Evolutionary conservation across 2,797 vertebrate genomes (phyloP).

Genomic region (Rachycentron canadum): DNA sequence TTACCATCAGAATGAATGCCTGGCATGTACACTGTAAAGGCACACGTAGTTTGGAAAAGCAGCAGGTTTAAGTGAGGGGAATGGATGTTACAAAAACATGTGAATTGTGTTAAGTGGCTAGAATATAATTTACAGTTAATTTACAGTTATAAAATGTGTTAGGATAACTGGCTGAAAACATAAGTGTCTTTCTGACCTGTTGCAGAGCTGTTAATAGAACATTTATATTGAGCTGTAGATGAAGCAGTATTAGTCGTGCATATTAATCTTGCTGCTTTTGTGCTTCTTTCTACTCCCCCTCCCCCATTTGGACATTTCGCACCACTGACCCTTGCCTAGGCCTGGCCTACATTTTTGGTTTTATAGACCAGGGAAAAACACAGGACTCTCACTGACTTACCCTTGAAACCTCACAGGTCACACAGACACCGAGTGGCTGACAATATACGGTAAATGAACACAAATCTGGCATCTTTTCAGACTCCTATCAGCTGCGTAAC

Average conservation of each 20-base stretch:
- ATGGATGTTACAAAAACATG: neutral
- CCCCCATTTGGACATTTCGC: conserved; percentile 33
- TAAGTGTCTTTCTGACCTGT: conserved; percentile 20
- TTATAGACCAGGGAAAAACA: conserved; percentile 10
- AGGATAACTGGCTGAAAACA: neutral
- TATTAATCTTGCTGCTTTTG: conserved; percentile 29
- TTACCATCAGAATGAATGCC: conserved; percentile 29
- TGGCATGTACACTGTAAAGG: conserved; percentile 5
- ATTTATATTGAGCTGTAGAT: conserved; percentile 24
- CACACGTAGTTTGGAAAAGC: neutral
- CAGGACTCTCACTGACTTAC: neutral
- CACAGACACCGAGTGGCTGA: neutral
- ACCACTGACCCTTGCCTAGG: conserved; percentile 46
- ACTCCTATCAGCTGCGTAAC: conserved; percentile 10
- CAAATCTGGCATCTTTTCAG: conserved; percentile 12
- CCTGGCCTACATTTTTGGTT: conserved; percentile 58
- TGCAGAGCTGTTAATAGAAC: conserved; percentile 7
- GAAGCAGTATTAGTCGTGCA: conserved; percentile 10
- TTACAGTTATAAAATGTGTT: neutral
- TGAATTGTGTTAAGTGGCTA: neutral
- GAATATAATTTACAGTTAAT: neutral
- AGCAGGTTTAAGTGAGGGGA: neutral
- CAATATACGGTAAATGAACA: neutral
- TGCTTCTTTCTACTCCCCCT: conserved; percentile 2
- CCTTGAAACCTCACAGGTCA: conserved; percentile 24